These are phyloP conservation scores for Agriopis aurantiaria DNA, from an alignment of 2,888 invertebrate genomes.

Conservation along the genomic window DNA sequence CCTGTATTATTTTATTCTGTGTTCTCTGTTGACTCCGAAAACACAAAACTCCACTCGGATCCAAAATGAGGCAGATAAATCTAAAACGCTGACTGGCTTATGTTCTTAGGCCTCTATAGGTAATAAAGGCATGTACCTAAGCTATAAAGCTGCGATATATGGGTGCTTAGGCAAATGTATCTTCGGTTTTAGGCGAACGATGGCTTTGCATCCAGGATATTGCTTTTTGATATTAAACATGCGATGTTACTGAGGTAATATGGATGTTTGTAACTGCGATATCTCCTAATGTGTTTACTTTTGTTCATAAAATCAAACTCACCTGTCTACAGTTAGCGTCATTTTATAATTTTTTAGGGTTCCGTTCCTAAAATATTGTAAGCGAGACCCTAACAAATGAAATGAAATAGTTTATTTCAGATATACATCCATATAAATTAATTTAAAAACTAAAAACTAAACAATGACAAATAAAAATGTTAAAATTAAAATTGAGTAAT, in stretches of 20 bases:
- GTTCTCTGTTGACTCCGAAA: not conserved
- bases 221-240: conserved; percentile 17
- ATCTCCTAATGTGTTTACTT: too few relatives aligned
- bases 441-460: too few relatives aligned
- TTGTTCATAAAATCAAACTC: too few relatives aligned
- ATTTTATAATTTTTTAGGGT: too few relatives aligned
- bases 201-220: conserved; percentile 12
- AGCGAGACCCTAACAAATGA: too few relatives aligned
- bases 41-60: conserved; percentile 11
- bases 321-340: too few relatives aligned
- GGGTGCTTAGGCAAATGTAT: conserved; percentile 24
- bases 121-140: conserved; percentile 24
- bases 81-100: conserved; percentile 29
- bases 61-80: conserved; percentile 26
- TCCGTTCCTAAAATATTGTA: too few relatives aligned
- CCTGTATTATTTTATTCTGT: not conserved
- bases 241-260: conserved; percentile 9
- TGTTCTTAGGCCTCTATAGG: conserved; percentile 25
- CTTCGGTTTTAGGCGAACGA: conserved; percentile 9
- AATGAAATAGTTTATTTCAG: too few relatives aligned
- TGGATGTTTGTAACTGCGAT: not conserved
- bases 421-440: too few relatives aligned
- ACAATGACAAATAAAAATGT: too few relatives aligned
- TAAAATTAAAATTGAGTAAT: too few relatives aligned
- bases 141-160: conserved; percentile 24